Base-by-base conservation (phyloP, 2,113 vertebrate genomes). In the Ancistrus triradiatus region DNA sequence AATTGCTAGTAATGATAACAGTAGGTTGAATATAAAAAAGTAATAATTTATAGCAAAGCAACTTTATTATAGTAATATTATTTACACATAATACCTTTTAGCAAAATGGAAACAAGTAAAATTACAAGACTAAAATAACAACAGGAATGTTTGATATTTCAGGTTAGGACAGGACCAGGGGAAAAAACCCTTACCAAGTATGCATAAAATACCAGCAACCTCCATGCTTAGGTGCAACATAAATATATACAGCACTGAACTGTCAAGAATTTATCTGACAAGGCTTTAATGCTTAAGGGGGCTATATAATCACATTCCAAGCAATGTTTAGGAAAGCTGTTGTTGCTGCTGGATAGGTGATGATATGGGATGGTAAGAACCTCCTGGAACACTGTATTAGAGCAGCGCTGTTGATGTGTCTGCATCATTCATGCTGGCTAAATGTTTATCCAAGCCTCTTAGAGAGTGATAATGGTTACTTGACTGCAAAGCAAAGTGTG, bases 321-420 rank as follows among this genome's bases (percentile, higher is more conserved):
- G 18, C 10, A 31, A 35, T 1, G 6, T 66, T 55, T 59, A 42
- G 27, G 31, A 22, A 10, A 33, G 51, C 35, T 51, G 59, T 66
- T 67, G 63, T 72, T 72, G 42, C 59, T 63, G 56, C 62, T 57
- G 48, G 57, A 28, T 59, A 60, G 56, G 55, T 57, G 73, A 70
- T 70, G 59, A 62, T 73, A 65, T 73, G 53, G 56, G 56, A 49
- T 22, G 14, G 53, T 51, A 31, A 56, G 57, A 33, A 74, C 43
- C 31, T 49, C 59, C 49, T 67, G 63, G 63, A 58, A 44, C 57
- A 49, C 50, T 48, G 51, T 25, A 8, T 15, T 25, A 18, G 37
- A 51, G 48, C 38, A 55, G 31, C 19, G 53, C 48, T 37, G 31
- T 40, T 55, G 46, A 72, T 72, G 55, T 52, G 66, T 52, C 33